These are phyloP conservation scores for Drosophila pectinifera DNA, from an alignment of 1,140 invertebrate genomes.

Conservation along the genomic window DNA sequence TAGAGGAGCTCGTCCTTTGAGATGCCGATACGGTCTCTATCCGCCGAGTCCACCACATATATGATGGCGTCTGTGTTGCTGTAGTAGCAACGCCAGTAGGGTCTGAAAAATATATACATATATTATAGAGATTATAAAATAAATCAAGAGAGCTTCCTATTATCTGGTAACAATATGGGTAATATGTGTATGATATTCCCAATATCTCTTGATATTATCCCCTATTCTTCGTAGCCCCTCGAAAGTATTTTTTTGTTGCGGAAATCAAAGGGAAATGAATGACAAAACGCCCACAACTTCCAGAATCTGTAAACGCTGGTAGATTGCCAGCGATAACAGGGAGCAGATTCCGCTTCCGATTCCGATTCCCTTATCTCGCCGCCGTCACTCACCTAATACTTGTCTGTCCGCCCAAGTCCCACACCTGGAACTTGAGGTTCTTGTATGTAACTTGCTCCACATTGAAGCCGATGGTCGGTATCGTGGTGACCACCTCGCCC, in stretches of 20 bases:
- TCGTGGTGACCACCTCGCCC: constrained; percentile 99
- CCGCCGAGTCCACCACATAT: constrained; percentile 99
- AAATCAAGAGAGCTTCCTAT: no score
- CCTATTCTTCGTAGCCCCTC: no score
- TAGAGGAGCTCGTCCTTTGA: constrained; percentile 99
- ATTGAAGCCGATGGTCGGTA: constrained; percentile 98
- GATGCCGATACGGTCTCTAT: constrained; percentile 99
- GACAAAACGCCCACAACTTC: no score
- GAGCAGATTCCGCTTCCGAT: not conserved
- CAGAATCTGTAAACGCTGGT: not conserved
- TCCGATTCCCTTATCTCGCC: not conserved
- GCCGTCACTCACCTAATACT: constrained; percentile 87
- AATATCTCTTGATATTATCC: no score
- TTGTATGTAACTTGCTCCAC: constrained; percentile 98
- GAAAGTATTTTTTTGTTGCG: no score
- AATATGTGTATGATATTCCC: no score
- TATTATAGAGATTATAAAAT: not conserved
- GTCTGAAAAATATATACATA: constrained; percentile 86
- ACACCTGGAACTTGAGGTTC: constrained; percentile 98
- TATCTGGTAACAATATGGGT: no score
- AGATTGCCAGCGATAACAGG: not conserved
- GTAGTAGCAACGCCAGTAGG: constrained; percentile 99
- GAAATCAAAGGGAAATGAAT: no score
- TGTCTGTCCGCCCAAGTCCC: constrained; percentile 99
- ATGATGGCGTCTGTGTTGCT: constrained; percentile 99